Base-by-base conservation (phyloP, 2,113 vertebrate genomes). In the Galbula dea region DNA sequence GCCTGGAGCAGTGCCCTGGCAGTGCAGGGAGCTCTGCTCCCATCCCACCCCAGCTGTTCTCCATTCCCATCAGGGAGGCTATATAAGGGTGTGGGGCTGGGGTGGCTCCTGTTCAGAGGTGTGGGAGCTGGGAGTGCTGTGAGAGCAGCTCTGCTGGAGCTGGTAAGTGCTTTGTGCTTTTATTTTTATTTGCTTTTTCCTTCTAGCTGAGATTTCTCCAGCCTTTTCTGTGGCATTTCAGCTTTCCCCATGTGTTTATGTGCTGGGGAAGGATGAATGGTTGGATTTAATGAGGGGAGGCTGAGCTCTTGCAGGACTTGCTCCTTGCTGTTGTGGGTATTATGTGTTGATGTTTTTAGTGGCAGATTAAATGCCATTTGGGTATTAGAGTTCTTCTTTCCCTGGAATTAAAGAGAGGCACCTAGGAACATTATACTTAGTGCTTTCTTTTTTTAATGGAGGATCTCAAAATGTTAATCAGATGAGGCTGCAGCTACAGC, bases 111-210 rank as follows among this genome's bases (percentile, higher is more conserved):
- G 41, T 43, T n/a, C 41, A 43, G 59, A 3, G 7, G 7, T 9
- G 3, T 8, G 5, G 15, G 3, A 69, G 37, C 1, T 0, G 1
- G 18, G 62, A 1, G n/a, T 9, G 2, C 0, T 0, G 1, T 21
- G 62, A 1, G n/a, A 9, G 2, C 0, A 1, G 11, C 1, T 1
- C 3, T 26, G 8, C 9, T 69, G 6, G 37, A 12, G 14, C 17
- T 46, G 76, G 84, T 83, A 12, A 89, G 66, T 74, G 34, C 5
- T 55, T 3, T 74, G 29, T 57, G 8, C 4, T 15, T 29, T 51
- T 1, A 0, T 12, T 39, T 48, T 26, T 34, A 21, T 13, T 7
- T 45, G n/a, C n/a, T n/a, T n/a, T 26, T 15, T 45, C 3, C 3
- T 37, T 26, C 10, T 49, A 17, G 3, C 20, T 69, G 37, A 59